Percentiles rank a stretch among this genome's conserved stretches.
Conservation (phyloP, 2,888 invertebrate species). For the Venusia cambrica region DNA sequence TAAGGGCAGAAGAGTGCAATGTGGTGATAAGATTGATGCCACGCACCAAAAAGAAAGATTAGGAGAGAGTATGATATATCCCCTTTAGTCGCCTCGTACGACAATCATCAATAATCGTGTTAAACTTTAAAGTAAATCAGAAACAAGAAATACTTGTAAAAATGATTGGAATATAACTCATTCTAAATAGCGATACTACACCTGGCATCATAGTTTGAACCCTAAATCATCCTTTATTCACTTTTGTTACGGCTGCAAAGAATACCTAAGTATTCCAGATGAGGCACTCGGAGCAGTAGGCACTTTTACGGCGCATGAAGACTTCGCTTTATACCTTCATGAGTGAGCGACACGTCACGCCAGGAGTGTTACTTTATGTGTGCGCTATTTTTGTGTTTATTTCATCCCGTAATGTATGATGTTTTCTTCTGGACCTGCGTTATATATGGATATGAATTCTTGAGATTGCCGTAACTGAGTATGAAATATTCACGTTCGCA, state of each 20-base stretch:
- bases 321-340: slow-evolving; percentile 24
- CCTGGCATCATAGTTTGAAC: slow-evolving; percentile 2
- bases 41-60: too few relatives aligned
- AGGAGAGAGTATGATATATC: too few relatives aligned
- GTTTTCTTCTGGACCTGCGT: slow-evolving; percentile 22
- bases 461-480: slow-evolving; percentile 15
- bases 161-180: too few relatives aligned
- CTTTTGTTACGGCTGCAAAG: slow-evolving; percentile 13
- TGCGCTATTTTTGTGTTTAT: slow-evolving; percentile 27
- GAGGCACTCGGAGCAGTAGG: slow-evolving; percentile 12
- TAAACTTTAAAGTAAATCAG: too few relatives aligned
- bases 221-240: slow-evolving; percentile 7
- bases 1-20: too few relatives aligned
- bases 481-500: slow-evolving; percentile 15
- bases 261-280: slow-evolving; percentile 21
- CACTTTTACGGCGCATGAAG: slow-evolving; percentile 15
- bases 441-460: slow-evolving; percentile 22
- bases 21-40: too few relatives aligned
- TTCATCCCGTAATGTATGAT: slow-evolving; percentile 26
- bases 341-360: slow-evolving; percentile 24
- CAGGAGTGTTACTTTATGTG: slow-evolving; percentile 30
- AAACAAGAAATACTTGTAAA: too few relatives aligned
- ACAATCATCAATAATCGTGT: too few relatives aligned
- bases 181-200: too few relatives aligned
- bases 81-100: too few relatives aligned